Conservation (phyloP, 2,888 invertebrate species). For the Microplitis deprimator region DNA sequence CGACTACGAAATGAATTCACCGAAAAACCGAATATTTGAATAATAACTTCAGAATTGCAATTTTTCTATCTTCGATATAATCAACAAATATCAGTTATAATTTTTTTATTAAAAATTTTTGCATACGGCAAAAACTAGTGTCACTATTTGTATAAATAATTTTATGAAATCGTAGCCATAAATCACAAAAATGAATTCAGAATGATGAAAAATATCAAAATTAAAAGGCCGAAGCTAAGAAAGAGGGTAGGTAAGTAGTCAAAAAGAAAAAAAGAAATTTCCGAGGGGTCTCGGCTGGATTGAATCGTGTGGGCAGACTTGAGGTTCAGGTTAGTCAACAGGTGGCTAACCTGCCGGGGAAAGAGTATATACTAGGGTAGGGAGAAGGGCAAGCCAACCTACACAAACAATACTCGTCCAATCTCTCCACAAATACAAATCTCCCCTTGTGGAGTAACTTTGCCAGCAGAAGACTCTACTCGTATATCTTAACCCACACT, state of each 20-base stretch:
- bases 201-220: not conserved
- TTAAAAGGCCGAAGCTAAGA: not conserved
- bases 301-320: slow-evolving; percentile 60
- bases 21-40: too few species aligned
- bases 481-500: slow-evolving; percentile 66
- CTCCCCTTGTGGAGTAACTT: slow-evolving; percentile 56
- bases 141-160: too few species aligned
- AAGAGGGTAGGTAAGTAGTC: not conserved
- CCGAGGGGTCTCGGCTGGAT: not conserved
- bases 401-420: slow-evolving; percentile 68
- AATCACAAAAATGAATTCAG: not conserved
- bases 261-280: not conserved
- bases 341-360: slow-evolving; percentile 68
- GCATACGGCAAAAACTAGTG: too few species aligned
- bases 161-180: not conserved
- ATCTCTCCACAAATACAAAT: slow-evolving; percentile 68
- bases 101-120: too few species aligned
- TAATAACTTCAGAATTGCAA: too few species aligned
- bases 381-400: slow-evolving; percentile 51
- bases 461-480: slow-evolving; percentile 56
- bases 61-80: too few species aligned
- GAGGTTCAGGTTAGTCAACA: slow-evolving; percentile 70
- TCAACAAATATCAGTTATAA: too few species aligned
- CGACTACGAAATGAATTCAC: too few species aligned
- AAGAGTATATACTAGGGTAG: slow-evolving; percentile 49